Percentiles rank a stretch among this genome's conserved stretches.
These are phyloP conservation scores for Cryptophagus acutangulus DNA, from an alignment of 2,888 invertebrate genomes.

Conservation along the genomic window DNA sequence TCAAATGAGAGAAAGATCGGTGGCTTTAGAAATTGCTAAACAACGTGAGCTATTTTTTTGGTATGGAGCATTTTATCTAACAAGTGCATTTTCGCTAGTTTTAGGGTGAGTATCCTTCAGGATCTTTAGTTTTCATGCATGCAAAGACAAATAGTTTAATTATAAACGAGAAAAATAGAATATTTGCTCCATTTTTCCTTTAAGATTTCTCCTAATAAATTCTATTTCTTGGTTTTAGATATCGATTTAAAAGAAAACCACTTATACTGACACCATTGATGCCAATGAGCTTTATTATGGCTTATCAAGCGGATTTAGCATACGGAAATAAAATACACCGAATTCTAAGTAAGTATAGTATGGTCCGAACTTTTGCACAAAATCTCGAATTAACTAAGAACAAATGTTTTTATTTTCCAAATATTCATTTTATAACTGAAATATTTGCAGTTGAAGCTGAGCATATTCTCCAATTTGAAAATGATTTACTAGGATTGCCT, in stretches of 20 bases:
- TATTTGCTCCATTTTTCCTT: neutral
- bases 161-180: too few species aligned
- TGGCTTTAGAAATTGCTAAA: constrained; percentile 66
- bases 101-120: constrained; percentile 47
- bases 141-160: neutral
- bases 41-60: constrained; percentile 70
- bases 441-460: constrained; percentile 65
- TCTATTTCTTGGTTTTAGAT: constrained; percentile 26
- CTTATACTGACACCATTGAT: constrained; percentile 62
- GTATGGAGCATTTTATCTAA: constrained; percentile 62
- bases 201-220: neutral
- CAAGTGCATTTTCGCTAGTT: constrained; percentile 52
- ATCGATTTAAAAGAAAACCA: constrained; percentile 48
- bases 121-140: too few species aligned
- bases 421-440: constrained; percentile 11
- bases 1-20: constrained; percentile 69
- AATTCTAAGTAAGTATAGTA: constrained; percentile 60
- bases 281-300: constrained; percentile 65
- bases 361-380: too few species aligned
- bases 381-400: constrained; percentile 11
- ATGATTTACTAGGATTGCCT: constrained; percentile 64
- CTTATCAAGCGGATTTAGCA: constrained; percentile 70
- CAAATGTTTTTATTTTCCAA: constrained; percentile 24
- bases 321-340: constrained; percentile 73
- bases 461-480: constrained; percentile 71